Conservation (phyloP, 2,113 vertebrate species). For the Orientallactaga bullata region DNA sequence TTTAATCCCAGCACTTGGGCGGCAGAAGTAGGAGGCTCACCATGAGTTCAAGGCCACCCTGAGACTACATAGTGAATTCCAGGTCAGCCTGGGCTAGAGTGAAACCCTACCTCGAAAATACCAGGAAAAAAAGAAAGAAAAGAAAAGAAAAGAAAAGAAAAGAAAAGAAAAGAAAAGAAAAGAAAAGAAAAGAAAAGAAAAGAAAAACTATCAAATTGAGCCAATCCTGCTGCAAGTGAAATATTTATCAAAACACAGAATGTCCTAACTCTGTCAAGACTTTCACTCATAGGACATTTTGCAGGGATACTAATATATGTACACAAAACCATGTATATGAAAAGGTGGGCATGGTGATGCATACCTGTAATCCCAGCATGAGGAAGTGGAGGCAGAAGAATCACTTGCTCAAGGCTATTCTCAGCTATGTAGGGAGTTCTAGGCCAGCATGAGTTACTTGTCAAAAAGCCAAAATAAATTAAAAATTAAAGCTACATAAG, state of each 20-base stretch:
- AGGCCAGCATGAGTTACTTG: not conserved
- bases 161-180: too few species aligned
- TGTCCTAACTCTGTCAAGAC: not conserved
- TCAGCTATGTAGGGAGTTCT: not conserved
- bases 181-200: too few species aligned
- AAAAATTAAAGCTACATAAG: too few species aligned
- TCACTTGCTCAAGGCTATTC: not conserved
- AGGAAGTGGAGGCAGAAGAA: not conserved
- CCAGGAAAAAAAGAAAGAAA: too few species aligned
- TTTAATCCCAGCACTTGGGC: too few species aligned
- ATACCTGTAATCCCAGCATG: not conserved
- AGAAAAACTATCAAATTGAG: not conserved
- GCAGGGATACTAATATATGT: not conserved
- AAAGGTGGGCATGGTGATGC: not conserved
- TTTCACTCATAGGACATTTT: conserved; percentile 1
- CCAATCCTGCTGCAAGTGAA: not conserved
- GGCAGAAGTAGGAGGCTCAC: too few species aligned
- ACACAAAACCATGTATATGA: not conserved
- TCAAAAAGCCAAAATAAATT: not conserved
- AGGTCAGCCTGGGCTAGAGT: too few species aligned
- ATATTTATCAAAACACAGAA: not conserved
- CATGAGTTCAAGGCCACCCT: too few species aligned
- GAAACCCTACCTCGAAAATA: too few species aligned
- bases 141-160: too few species aligned
- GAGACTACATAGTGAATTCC: too few species aligned